Conservation (phyloP, 2,888 invertebrate species). For the Yponomeuta evonymella region DNA sequence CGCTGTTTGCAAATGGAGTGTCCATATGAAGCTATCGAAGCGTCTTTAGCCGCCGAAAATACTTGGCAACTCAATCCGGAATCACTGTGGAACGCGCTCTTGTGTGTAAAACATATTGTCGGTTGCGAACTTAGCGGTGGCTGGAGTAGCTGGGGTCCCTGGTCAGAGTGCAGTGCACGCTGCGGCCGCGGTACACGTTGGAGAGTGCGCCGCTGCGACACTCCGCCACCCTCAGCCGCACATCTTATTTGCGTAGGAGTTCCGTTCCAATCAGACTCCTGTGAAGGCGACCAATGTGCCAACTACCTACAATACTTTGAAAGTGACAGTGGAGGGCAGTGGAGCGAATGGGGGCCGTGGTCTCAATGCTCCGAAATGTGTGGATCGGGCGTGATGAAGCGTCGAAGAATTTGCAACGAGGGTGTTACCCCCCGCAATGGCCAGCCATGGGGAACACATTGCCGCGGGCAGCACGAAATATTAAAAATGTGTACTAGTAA, state of each 20-base stretch:
- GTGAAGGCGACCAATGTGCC: constrained; percentile 62
- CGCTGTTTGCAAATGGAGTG: constrained; percentile 64
- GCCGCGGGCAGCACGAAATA: constrained; percentile 61
- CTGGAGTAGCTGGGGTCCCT: constrained; percentile 60
- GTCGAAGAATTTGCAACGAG: constrained; percentile 56
- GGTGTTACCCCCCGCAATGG: constrained; percentile 33
- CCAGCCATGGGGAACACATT: constrained; percentile 57
- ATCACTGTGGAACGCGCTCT: constrained; percentile 65
- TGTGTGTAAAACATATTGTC: constrained; percentile 67
- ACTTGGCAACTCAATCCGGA: constrained; percentile 61
- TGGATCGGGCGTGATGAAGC: constrained; percentile 55
- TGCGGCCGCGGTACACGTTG: constrained; percentile 58
- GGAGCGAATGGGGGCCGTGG: constrained; percentile 66
- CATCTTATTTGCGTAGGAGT: constrained; percentile 45
- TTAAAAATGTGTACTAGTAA: constrained; percentile 52
- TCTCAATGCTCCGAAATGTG: constrained; percentile 61
- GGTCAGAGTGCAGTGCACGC: constrained; percentile 60
- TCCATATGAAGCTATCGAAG: constrained; percentile 57
- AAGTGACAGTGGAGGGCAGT: constrained; percentile 41
- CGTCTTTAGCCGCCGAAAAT: constrained; percentile 46
- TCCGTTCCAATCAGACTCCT: constrained; percentile 48
- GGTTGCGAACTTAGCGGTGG: constrained; percentile 66
- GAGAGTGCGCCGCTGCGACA: constrained; percentile 55
- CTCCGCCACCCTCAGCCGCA: constrained; percentile 54
- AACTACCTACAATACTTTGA: constrained; percentile 29